phyloP scores from a whole-genome alignment of 2,888 invertebrate species.

The Colostygia pectinataria region DNA sequence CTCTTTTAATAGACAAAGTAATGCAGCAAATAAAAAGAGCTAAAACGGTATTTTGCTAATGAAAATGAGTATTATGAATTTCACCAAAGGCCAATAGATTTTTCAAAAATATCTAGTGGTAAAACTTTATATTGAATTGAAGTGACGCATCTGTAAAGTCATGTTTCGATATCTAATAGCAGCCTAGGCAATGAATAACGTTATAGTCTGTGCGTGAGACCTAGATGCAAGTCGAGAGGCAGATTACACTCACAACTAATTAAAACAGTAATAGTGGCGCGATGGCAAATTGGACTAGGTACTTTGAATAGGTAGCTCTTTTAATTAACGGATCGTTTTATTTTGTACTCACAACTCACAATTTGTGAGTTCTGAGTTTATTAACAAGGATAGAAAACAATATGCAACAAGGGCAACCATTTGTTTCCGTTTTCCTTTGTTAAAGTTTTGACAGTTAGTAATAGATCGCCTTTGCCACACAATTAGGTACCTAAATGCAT shows the following conservation, averaged over 20 bases:
- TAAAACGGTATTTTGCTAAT: too few species aligned
- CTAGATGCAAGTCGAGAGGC: slow-evolving; percentile 33
- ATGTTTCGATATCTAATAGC: slow-evolving; percentile 3
- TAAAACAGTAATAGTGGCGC: slow-evolving; percentile 28
- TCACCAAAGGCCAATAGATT: slow-evolving; percentile 3
- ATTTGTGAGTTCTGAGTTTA: too few species aligned
- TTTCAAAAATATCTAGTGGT: background rate
- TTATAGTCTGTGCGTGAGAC: slow-evolving; percentile 34
- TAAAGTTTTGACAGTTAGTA: too few species aligned
- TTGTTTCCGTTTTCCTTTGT: too few species aligned
- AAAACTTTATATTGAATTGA: background rate
- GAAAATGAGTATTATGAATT: too few species aligned
- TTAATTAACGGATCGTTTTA: slow-evolving; percentile 18
- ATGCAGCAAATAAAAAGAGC: too few species aligned
- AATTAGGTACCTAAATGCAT: too few species aligned
- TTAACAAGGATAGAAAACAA: too few species aligned
- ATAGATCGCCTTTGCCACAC: too few species aligned
- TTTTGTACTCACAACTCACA: too few species aligned
- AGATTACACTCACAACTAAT: slow-evolving; percentile 26
- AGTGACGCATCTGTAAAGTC: background rate
- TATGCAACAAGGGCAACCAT: too few species aligned
- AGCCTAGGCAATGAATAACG: slow-evolving; percentile 1
- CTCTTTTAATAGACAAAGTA: too few species aligned
- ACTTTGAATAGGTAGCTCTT: slow-evolving; percentile 16
- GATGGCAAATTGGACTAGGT: slow-evolving; percentile 9